Evolutionary conservation across 2,888 invertebrate genomes (phyloP), one percentile per base, ranked within the genome.

Genomic region (Chymomyza procnemis): DNA sequence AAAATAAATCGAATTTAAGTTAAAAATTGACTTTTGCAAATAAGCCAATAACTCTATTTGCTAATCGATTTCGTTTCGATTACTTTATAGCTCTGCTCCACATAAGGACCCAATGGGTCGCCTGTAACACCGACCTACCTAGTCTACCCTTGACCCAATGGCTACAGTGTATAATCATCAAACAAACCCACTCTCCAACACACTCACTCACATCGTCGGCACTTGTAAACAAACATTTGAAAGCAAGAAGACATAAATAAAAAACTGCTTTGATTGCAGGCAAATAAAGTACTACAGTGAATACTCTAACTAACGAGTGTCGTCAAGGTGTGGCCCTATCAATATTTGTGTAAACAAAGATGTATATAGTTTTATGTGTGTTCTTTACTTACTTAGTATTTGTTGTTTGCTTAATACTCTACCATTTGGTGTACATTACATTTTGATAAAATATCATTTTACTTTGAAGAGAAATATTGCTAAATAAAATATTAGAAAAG

Each of bases 241-340:
- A 56, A 56, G 57, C 69, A 66, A 67, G 69, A 73, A 85, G 67
- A 66, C 64, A 58, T 26, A 70, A 67, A 73, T 78, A 74, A 73
- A n/a, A 78, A 83, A 80, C 67, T 75, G 78, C 73, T 85, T 80
- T 80, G 80, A 80, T 84, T 80, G 76, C 81, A 80, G 80, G 80
- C 79, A 84, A 84, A 84, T 71, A 77, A 19, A 16, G 22, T 21
- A 54, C 34, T 41, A 41, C 34, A 41, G 34, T 41, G 34, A 41
- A 41, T 12, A 41, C 34, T 12, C 34, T 41, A 41, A 12, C 12
- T 4, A 41, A 41, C 34, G 34, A 41, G 34, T 41, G 34, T 41
- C 34, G 34, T 41, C 34, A 41, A 41, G 34, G 34, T 41, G 34
- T 12, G 34, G 34, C 34, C 34, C 34, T 41, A 41, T 41, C 34